Evolutionary conservation across 2,113 vertebrate species (phyloP).

Genomic region (Steatornis caripensis): DNA sequence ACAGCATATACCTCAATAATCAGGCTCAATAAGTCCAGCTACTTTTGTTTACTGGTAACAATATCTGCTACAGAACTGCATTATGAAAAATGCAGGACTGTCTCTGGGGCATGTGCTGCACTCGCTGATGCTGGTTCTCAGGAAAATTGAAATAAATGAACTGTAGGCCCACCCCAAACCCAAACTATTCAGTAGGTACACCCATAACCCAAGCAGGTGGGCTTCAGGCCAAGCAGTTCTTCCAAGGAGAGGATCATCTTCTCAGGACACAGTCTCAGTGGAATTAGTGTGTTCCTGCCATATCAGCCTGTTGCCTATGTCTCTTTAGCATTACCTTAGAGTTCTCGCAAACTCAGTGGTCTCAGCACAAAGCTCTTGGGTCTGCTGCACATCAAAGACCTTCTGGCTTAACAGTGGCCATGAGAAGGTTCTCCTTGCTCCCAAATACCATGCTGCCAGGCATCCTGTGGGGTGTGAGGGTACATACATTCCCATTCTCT

Average conservation of each 20-base stretch:
- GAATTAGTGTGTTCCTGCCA: background rate
- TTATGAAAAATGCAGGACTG: background rate
- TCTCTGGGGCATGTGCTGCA: background rate
- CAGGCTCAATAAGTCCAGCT: background rate
- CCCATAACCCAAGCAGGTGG: background rate
- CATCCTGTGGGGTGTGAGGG: background rate
- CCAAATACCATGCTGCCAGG: accelerated
- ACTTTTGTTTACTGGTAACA: background rate
- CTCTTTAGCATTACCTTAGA: background rate
- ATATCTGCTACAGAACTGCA: background rate
- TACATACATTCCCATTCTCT: background rate
- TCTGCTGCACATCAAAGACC: background rate
- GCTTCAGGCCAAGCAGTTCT: background rate
- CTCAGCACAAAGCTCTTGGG: background rate
- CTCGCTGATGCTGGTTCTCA: background rate
- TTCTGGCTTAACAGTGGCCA: background rate
- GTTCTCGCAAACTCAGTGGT: background rate
- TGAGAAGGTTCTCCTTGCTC: background rate
- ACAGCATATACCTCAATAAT: background rate
- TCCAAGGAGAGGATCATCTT: background rate
- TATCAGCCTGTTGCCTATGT: background rate
- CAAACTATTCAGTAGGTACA: background rate
- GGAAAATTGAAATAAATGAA: background rate
- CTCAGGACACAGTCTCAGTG: background rate
- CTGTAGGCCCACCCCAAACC: background rate